Base-by-base conservation (phyloP, 2,113 vertebrate genomes). In the Lonchura striata region DNA sequence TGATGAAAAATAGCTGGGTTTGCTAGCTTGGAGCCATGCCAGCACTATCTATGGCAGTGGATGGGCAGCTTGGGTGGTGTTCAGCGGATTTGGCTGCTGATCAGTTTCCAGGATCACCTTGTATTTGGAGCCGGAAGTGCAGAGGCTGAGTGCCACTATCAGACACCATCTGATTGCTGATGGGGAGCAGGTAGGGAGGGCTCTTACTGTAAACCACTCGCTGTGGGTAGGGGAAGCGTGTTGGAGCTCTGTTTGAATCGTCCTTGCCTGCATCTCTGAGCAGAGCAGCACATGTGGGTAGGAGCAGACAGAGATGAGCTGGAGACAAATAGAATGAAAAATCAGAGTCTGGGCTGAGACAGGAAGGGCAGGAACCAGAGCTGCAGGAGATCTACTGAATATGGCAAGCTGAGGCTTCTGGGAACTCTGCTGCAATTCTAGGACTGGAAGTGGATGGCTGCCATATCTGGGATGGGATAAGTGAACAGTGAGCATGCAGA, bases 41-140 rank as follows among this genome's bases (percentile, higher is more conserved):
- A 18, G 39, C 0, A 2, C 31, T 33, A 23, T 20, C 0, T 1
- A 33, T 6, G 30, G 25, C 3, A 7, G 69, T 1, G 28, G 25
- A 35, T 2, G 33, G 71, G 35, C 46, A 69, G 68, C 33, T 47
- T 30, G 53, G 6, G 0, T 0, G 1, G 20, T 3, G 37, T 42
- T 83, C 24, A 10, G 21, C 4, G 6, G 47, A 52, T 86, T 68
- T n/a, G 44, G 46, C 41, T 65, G 61, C 53, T 33, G 53, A 39
- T 18, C 1, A 1, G 63, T 75, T 92, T 65, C 44, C 78, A 90
- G 78, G 30, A 50, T 80, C 12, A 2, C 70, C 54, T 72, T 61
- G 44, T 28, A 10, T 56, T 54, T 2, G 2, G 65, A 89, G 78
- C n/a, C 0, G 0, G 63, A 85, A 86, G 56, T 31, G 75, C 11